Percentiles rank a stretch among this genome's conserved stretches.
Conservation (phyloP, 35 echinoderm and acorn worm genomes). For the Patiria miniata region DNA sequence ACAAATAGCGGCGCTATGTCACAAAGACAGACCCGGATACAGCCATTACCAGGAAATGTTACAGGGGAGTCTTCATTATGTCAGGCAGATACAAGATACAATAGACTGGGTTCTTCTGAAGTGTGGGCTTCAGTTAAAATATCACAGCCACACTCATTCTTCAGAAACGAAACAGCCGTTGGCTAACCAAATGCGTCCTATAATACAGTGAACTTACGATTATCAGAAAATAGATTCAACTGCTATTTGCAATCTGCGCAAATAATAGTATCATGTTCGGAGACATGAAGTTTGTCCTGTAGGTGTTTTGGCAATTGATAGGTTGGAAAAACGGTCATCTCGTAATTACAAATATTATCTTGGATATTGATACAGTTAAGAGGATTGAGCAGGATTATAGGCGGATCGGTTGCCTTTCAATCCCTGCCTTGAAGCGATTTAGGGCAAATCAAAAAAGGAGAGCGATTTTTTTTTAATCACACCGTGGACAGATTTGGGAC, state of each 20-base stretch:
- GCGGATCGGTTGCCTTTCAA: background rate
- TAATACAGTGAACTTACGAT: no score
- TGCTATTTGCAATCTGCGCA: no score
- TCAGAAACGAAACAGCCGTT: no score
- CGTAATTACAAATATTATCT: constrained; percentile 32
- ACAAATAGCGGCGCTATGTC: constrained; percentile 3
- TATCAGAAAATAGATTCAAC: no score
- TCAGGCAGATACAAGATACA: no score
- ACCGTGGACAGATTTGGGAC: constrained; percentile 13
- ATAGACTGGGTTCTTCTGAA: no score
- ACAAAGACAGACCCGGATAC: constrained; percentile 14
- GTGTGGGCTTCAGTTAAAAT: no score
- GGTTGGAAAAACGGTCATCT: constrained; percentile 18
- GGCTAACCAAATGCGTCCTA: no score
- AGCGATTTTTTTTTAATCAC: constrained; percentile 3
- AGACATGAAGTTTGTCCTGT: background rate
- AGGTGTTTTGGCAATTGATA: constrained; percentile 1
- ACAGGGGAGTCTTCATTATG: background rate
- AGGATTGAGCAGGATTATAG: background rate
- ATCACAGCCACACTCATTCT: no score
- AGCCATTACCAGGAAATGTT: background rate
- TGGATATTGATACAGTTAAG: constrained; percentile 17
- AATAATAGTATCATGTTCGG: no score
- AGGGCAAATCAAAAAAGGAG: background rate
- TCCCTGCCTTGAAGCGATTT: background rate